Base-by-base conservation (phyloP, 2,888 invertebrate species). In the Nebria salina region DNA sequence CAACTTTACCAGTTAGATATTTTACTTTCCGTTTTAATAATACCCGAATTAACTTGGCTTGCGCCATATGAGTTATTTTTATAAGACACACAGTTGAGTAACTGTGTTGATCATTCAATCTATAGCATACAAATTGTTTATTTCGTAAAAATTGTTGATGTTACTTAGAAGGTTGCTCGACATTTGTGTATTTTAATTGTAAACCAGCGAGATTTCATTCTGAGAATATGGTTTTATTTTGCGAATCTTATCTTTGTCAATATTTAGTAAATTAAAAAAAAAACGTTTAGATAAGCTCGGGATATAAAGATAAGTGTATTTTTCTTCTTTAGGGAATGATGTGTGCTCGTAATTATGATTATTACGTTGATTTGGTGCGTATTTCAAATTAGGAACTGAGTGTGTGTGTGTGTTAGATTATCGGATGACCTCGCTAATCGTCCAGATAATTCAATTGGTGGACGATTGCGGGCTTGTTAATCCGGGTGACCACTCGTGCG, bases 401-500 rank as follows among this genome's bases (percentile, higher is more conserved):
- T 34, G 54, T 54, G 54, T 54, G 54, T 54, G 54, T 54, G 54
- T 54, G 54, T 54, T 25, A 78, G 78, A 79, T 79, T 79, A 79
- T 43, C 79, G 74, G 79, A 65, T 66, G 74, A 66, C 74, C 54
- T 79, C 74, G 74, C 79, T 79, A 79, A 79, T 79, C 79, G 79
- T 75, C 66, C 74, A 68, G 74, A 74, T 79, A 79, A 79, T 79
- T 79, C 74, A 79, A 79, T 79, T 79, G 79, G 74, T 25, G 75
- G 70, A 80, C 75, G 80, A 75, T 80, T 80, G 80, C 74, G 80
- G 80, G 54, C 65, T 75, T 75, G 34, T 80, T 80, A 80, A 75
- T 80, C 80, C 80, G 72, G 78, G 73, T 73, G 73, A 64, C 75
- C 80, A 80, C 75, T 80, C 80, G 80, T 80, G 80, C 80, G 75